phyloP scores from a whole-genome alignment of 2,888 invertebrate genomes.

The Aplocera efformata region DNA sequence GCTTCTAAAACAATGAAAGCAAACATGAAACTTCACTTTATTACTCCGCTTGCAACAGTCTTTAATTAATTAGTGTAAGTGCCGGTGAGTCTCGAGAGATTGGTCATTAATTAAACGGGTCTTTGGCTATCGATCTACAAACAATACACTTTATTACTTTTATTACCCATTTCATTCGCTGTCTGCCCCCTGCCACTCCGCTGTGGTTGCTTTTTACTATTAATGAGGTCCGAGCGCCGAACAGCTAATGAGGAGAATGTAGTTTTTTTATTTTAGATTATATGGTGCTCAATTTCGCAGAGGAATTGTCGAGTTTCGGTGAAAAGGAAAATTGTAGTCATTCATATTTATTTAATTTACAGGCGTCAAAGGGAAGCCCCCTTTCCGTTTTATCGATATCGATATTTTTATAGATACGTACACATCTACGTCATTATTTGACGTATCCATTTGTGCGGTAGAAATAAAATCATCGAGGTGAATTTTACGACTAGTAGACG shows the following conservation, averaged over 20 bases:
- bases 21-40: conserved; percentile 55
- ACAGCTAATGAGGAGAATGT: conserved; percentile 34
- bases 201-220: conserved; percentile 49
- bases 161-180: conserved; percentile 64
- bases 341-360: conserved; percentile 10
- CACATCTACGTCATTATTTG: conserved; percentile 9
- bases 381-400: conserved; percentile 14
- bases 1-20: conserved; percentile 48
- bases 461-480: conserved; percentile 12
- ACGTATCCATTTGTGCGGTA: conserved; percentile 8
- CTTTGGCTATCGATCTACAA: conserved; percentile 72
- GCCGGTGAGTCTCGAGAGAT: conserved; percentile 74
- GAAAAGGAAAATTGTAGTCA: conserved; percentile 18
- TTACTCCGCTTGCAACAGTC: conserved; percentile 58
- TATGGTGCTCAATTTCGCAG: conserved; percentile 22
- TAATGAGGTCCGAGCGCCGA: conserved; percentile 40
- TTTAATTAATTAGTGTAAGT: conserved; percentile 76
- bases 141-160: conserved; percentile 74
- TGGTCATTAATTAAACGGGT: conserved; percentile 74
- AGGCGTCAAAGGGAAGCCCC: neutral
- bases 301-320: conserved; percentile 21
- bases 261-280: conserved; percentile 34
- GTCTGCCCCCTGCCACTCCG: conserved; percentile 41
- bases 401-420: conserved; percentile 9
- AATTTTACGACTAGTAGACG: conserved; percentile 13